Conservation (phyloP, 2,888 invertebrate species). For the Ochropacha duplaris region DNA sequence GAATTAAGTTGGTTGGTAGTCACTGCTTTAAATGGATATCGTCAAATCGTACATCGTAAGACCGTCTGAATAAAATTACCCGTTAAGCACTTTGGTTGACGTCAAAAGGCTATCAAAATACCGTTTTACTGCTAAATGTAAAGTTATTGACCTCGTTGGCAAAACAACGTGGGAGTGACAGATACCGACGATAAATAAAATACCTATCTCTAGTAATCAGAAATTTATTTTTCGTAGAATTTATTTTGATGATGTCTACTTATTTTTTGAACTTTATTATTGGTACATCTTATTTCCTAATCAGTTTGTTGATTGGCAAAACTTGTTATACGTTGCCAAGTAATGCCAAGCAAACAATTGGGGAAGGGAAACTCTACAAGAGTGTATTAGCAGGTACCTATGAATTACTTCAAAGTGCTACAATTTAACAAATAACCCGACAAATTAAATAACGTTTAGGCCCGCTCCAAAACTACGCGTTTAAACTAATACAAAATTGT, state of each 20-base stretch:
- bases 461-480: too few relatives aligned
- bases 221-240: too few relatives aligned
- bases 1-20: too few relatives aligned
- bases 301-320: background rate
- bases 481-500: too few relatives aligned
- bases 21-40: too few relatives aligned
- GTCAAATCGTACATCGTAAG: too few relatives aligned
- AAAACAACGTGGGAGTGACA: background rate
- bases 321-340: background rate
- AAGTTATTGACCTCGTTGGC: background rate
- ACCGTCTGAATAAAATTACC: background rate
- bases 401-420: background rate
- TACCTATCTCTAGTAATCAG: too few relatives aligned
- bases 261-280: background rate
- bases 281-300: background rate
- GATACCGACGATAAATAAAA: background rate
- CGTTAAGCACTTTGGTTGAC: background rate
- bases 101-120: background rate
- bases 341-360: background rate
- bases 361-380: background rate
- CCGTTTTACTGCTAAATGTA: too few relatives aligned
- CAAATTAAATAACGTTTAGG: background rate
- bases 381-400: background rate
- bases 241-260: too few relatives aligned
- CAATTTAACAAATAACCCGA: background rate